Base-by-base conservation (phyloP, 2,797 vertebrate genomes). In the Danio aesculapii region DNA sequence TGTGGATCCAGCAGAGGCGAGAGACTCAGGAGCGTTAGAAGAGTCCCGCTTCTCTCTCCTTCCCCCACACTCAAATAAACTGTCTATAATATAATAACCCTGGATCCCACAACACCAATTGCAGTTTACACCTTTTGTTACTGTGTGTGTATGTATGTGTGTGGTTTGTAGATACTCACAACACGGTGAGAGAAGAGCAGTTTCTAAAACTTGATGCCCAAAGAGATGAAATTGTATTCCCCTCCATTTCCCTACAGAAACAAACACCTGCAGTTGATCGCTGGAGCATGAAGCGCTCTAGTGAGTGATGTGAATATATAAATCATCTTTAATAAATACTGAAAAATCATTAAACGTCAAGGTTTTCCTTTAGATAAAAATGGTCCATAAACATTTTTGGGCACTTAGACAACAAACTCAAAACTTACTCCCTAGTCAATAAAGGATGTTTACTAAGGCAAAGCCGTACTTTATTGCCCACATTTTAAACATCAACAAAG, bases 221-320 rank as follows among this genome's bases (percentile, higher is more conserved):
- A 71, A 93, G 78, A 0, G 39, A 82, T 10, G 8, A 66, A 69
- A 93, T 87, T 67, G 53, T 69, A 84, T 92, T 92, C 2, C 91
- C 91, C 59, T 94, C 91, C 81, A 92, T 84, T 53, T 92, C 91
- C 79, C 92, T 91, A 87, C 19, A 55, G 75, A 76, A 70, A 84
- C 16, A 74, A 30, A 75, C 19, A 71, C 58, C 7, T 61, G 7
- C 47, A 57, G 41, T 4, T 77, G 17, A 61, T 71, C n/a, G 57
- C 14, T 5, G 8, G 14, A 62, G 16, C 59, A 8, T 30, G 39
- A 3, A 21, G 39, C 30, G 30, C 30, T 30, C 30, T 30, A 72
- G 12, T 16, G n/a, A 13, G 41, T 13, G 41, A 58, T 46, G 41
- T 46, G 58, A 17, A 14, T 21, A 19, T 3, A 72, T 46, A 46